These are phyloP conservation scores for Serranus cabrilla DNA, from an alignment of 2,797 vertebrate species.

Conservation along the genomic window DNA sequence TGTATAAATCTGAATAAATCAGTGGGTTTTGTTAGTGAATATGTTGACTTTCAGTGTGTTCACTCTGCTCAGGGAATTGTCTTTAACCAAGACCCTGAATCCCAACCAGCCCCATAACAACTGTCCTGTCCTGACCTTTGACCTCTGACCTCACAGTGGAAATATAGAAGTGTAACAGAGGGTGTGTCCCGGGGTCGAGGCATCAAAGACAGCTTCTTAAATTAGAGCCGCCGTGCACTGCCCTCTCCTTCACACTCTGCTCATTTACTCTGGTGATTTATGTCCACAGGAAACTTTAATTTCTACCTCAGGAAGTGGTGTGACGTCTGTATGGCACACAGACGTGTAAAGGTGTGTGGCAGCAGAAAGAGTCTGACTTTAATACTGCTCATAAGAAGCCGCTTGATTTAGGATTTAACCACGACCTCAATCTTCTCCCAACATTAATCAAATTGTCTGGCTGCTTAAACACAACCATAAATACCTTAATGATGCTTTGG, in stretches of 20 bases:
- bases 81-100: neutral
- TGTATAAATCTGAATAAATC: no score
- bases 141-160: conserved; percentile 13
- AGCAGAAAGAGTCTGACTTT: no score
- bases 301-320: neutral
- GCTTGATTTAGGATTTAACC: neutral
- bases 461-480: neutral
- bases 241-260: neutral
- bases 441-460: neutral
- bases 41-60: neutral
- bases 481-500: neutral
- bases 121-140: conserved; percentile 24
- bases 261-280: neutral
- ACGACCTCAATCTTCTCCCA: no score
- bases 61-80: neutral
- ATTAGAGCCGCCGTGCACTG: neutral
- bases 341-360: neutral
- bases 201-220: neutral
- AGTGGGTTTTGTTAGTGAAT: no score
- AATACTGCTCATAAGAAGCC: no score
- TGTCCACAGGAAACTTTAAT: neutral
- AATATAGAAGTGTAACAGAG: neutral
- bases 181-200: neutral
- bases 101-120: neutral
- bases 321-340: neutral